Conservation (phyloP, 2,888 invertebrate species). For the Synergus gifuensis region DNA sequence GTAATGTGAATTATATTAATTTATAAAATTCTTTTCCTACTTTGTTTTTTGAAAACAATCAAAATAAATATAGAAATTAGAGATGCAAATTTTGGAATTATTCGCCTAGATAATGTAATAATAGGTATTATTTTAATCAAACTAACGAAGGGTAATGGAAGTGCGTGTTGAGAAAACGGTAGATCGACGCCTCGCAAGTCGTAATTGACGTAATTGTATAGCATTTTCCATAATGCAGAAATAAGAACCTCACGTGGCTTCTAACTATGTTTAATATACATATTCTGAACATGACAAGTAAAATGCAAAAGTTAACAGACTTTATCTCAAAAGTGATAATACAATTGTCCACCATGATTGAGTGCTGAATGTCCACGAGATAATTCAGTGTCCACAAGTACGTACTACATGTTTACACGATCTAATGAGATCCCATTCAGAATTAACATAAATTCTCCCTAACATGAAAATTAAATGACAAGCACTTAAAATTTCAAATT, state of each 20-base stretch:
- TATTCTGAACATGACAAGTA: not conserved
- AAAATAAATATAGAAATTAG: slow-evolving; percentile 7
- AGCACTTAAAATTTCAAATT: too few relatives aligned
- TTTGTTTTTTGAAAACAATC: not conserved
- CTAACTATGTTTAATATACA: slow-evolving; percentile 2
- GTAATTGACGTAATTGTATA: slow-evolving; percentile 38
- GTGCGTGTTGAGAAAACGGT: slow-evolving; percentile 20
- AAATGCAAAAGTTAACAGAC: not conserved
- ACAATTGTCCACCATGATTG: not conserved
- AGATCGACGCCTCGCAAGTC: slow-evolving; percentile 27
- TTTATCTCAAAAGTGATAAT: not conserved
- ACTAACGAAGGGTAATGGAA: not conserved
- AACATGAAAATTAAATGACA: not conserved
- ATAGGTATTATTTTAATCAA: not conserved
- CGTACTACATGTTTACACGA: not conserved
- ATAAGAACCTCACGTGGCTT: not conserved
- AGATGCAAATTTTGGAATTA: not conserved
- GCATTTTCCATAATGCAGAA: slow-evolving; percentile 33
- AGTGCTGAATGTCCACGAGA: not conserved
- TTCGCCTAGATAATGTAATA: not conserved
- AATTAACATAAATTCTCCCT: not conserved
- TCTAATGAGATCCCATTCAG: not conserved
- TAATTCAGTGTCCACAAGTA: not conserved
- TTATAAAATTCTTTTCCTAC: too few relatives aligned
- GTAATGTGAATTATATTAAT: too few relatives aligned